Base-by-base conservation (phyloP, 2,797 vertebrate species). In the Gallinago stenura region DNA sequence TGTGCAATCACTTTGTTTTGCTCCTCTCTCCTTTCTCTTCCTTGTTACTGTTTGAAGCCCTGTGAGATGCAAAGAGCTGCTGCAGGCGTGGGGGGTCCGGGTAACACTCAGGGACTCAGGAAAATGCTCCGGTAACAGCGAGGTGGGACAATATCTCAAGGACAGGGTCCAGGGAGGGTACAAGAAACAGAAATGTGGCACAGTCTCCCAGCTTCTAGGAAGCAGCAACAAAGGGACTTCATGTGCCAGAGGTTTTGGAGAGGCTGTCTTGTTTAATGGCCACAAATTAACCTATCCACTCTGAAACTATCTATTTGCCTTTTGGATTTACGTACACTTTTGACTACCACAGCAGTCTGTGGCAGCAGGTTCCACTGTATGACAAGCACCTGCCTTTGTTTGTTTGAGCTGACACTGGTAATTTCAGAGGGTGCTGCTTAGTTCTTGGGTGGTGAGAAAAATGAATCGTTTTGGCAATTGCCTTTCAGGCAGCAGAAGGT, bases 401-500 rank as follows among this genome's bases (percentile, higher is more conserved):
- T 48, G 28, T 35, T 37, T 54, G 75, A 79, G 28, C 35, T 0
- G 1, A 39, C 35, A 54, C 35, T 39, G 31, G 39, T 82, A 16
- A 46, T 56, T 78, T 84, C 43, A 30, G 73, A 81, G 75, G 54
- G 50, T 84, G 70, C 45, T 64, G 57, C 30, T 50, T n/a, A 7
- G 24, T 16, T 79, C 60, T 48, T 64, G 62, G 30, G 30, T 35
- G 18, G 57, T 51, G 53, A 60, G 65, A 75, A 84, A 83, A 68
- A n/a, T 46, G 39, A 57, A 7, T 65, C 50, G 45, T 66, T 69
- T 53, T 77, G 66, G 66, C 73, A 78, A 85, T 95, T 93, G 66
- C 43, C 82, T 95, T 86, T 90, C 96, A 98, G 98, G 98, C 79
- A 98, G 71, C 57, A 92, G 91, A 98, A 98, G 92, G 75, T 87